Percentiles rank a stretch among this genome's conserved stretches.
Evolutionary conservation across 2,888 invertebrate species (phyloP).

Genomic region (Agrypnus murinus): DNA sequence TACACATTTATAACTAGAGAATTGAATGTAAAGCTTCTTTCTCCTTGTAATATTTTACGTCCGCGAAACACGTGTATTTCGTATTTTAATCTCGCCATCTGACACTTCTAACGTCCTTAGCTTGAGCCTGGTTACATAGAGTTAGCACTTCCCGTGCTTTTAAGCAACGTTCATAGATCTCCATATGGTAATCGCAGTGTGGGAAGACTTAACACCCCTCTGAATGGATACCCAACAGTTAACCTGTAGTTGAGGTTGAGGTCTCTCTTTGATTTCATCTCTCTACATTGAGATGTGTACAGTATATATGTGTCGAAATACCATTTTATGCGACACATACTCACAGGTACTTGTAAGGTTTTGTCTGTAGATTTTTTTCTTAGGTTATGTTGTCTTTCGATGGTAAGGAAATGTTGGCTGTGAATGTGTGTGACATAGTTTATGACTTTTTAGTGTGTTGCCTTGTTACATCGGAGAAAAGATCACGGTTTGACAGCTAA

Average conservation of each 20-base stretch:
- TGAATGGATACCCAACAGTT: slow-evolving; percentile 48
- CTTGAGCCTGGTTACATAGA: slow-evolving; percentile 57
- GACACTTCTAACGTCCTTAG: slow-evolving; percentile 59
- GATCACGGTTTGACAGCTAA: slow-evolving; percentile 22
- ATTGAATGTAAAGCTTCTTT: slow-evolving; percentile 62
- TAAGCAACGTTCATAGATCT: slow-evolving; percentile 58
- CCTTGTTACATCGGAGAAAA: background rate
- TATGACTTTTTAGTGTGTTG: background rate
- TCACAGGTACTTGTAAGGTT: slow-evolving; percentile 31
- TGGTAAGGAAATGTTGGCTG: background rate
- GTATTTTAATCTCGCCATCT: slow-evolving; percentile 64
- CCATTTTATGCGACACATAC: slow-evolving; percentile 42
- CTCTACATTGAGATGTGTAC: slow-evolving; percentile 56
- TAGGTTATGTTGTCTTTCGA: background rate
- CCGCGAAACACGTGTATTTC: slow-evolving; percentile 65
- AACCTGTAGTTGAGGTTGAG: no score
- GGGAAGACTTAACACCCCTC: slow-evolving; percentile 61
- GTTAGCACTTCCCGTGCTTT: slow-evolving; percentile 61
- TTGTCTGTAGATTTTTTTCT: slow-evolving; percentile 35
- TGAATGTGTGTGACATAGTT: slow-evolving; percentile 17
- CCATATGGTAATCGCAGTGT: slow-evolving; percentile 62
- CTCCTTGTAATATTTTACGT: slow-evolving; percentile 64
- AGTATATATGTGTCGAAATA: slow-evolving; percentile 51
- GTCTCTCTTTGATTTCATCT: slow-evolving; percentile 51
- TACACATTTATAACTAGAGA: slow-evolving; percentile 63